Evolutionary conservation across 37 sponge, comb jelly and placozoan species (phyloP), one percentile per base, ranked within the genome.

Genomic region (Spongilla lacustris): DNA sequence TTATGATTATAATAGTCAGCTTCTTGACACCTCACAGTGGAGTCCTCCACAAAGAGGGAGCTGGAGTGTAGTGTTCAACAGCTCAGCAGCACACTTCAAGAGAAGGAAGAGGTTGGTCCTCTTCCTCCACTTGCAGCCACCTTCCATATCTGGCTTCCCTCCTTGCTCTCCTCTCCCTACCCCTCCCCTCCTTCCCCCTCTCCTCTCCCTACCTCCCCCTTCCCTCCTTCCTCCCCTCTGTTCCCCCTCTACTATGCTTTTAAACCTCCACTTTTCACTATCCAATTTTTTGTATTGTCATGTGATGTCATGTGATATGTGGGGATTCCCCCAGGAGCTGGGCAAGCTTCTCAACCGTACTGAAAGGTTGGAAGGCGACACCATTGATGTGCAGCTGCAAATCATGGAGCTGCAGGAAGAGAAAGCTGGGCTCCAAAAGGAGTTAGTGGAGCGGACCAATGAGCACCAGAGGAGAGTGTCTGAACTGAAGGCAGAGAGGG

Each of bases 371-470:
- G 88, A 87, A 22, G 48, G 50, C 1, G 75, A 81, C 29, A 71
- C 50, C 6, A 83, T 83, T 26, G 78, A 88, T 70, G 71, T 88
- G n/a, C 76, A 82, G 72, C 69, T 77, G 29, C 50, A 83, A 37
- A 48, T 83, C 9, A 71, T 78, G 19, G 83, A 83, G 83, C 78
- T 76, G 28, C 83, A 88, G 71, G 27, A 78, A 36, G 89, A 88
- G 78, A 92, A 81, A 35, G 89, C 13, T 25, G 35, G 21, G 32
- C 27, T 29, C 25, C 30, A 84, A 66, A 13, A 41, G 27, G 36
- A 41, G 37, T 68, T 75, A 11, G 33, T 71, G 75, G 68, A 72
- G 58, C 22, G 29, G 14, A 82, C 34, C 26, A 48, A 22, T n/a
- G 70, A 83, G 35, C 25, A 30, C 33, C 2, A 2, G 78, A 27